These are phyloP conservation scores for Ptilonorhynchus violaceus DNA, from an alignment of 2,113 vertebrate genomes.

Conservation along the genomic window DNA sequence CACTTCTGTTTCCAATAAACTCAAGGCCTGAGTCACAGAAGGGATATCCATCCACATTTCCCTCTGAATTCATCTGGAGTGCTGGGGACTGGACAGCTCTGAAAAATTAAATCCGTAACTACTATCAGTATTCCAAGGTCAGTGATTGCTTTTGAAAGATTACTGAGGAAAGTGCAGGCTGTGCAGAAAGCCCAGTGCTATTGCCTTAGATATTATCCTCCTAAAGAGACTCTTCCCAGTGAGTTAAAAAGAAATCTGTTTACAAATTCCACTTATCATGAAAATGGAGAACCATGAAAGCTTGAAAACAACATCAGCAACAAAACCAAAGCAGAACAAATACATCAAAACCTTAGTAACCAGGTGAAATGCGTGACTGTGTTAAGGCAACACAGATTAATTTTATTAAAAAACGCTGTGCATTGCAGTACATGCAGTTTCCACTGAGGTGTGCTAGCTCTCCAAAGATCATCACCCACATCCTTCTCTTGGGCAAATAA, in stretches of 20 bases:
- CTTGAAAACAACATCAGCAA: neutral
- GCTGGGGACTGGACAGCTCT: neutral
- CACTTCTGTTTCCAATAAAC: neutral
- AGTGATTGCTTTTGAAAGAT: neutral
- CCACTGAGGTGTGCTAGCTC: conserved; percentile 68
- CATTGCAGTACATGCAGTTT: conserved; percentile 26
- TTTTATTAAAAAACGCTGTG: neutral
- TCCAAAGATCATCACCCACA: conserved; percentile 38
- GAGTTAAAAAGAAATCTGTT: neutral
- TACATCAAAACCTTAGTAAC: neutral
- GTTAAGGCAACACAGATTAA: neutral
- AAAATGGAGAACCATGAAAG: neutral
- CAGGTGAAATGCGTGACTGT: neutral
- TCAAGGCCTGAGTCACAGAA: neutral
- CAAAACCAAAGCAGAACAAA: neutral
- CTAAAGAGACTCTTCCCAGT: neutral
- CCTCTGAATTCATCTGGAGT: neutral
- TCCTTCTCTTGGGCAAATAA: neutral
- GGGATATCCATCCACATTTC: neutral
- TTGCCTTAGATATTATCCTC: neutral
- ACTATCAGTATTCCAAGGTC: neutral
- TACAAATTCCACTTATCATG: neutral
- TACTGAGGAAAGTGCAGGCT: neutral
- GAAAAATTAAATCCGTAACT: neutral
- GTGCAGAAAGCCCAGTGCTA: neutral